phyloP scores from a whole-genome alignment of 2,113 vertebrate genomes.

The Onychostoma macrolepis region DNA sequence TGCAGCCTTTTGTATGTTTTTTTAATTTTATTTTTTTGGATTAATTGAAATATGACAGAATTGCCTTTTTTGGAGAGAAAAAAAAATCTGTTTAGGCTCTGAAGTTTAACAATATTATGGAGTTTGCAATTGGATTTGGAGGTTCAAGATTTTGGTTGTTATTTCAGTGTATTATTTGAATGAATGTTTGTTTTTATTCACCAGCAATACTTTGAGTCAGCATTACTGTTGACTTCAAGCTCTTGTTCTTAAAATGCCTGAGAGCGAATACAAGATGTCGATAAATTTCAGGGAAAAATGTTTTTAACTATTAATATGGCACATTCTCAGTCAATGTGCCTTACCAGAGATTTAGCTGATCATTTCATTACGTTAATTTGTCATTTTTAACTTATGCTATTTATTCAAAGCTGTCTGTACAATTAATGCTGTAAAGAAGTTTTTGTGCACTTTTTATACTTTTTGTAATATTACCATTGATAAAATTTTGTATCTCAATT shows the following conservation, averaged over 20 bases:
- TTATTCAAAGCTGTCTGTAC: slow-evolving; percentile 75
- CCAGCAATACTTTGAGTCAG: slow-evolving; percentile 44
- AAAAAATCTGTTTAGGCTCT: not conserved
- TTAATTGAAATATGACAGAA: slow-evolving; percentile 11
- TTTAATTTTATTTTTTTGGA: not conserved
- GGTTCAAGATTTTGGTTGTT: not conserved
- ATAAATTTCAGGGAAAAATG: slow-evolving; percentile 51
- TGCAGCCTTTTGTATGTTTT: slow-evolving; percentile 31
- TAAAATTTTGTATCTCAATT: slow-evolving; percentile 69
- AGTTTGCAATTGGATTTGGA: not conserved
- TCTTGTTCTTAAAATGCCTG: slow-evolving; percentile 18
- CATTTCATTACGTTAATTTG: slow-evolving; percentile 64
- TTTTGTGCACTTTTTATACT: slow-evolving; percentile 76
- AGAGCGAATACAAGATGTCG: slow-evolving; percentile 37
- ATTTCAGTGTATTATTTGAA: slow-evolving; percentile 34
- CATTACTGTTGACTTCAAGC: not conserved
- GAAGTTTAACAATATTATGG: not conserved
- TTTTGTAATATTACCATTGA: slow-evolving; percentile 61
- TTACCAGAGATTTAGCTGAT: slow-evolving; percentile 71
- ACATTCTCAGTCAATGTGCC: slow-evolving; percentile 67
- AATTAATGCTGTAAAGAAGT: slow-evolving; percentile 69
- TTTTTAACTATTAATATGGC: slow-evolving; percentile 44
- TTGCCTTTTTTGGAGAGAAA: not conserved
- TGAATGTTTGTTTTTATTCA: slow-evolving; percentile 38
- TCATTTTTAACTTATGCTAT: slow-evolving; percentile 81